Evolutionary conservation across 2,113 vertebrate genomes (phyloP), one percentile per base, ranked within the genome.

Genomic region (Leptobrachium leishanense): DNA sequence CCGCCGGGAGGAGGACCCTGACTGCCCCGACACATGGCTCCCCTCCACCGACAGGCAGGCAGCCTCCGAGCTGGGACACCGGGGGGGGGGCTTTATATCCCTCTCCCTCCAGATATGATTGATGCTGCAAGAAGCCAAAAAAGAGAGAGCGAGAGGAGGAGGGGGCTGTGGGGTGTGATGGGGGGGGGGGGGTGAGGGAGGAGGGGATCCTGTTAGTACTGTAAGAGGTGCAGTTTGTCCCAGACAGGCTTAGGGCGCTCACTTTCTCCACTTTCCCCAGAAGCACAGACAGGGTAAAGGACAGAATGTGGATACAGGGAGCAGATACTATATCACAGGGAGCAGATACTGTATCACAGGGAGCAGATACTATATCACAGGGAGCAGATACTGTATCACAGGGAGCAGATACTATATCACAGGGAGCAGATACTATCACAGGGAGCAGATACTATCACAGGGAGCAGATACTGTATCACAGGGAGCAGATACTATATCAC

Each of bases 1-100:
- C 93, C 84, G 90, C 93, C 91, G 93, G 94, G 94, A 94, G 95
- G 95, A 95, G 94, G 95, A 93, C 95, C 95, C 92, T 90, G 89
- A 91, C 93, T 89, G 83, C 88, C 90, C 89, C 91, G 92, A 92
- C 91, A 93, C 92, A 96, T 96, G 94, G 94, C 93, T 92, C 85
- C 62, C 91, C 92, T 88, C 91, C 84, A 89, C 86, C 90, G 88
- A 73, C 82, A 82, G 87, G n/a, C n/a, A n/a, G n/a, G 93, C 94
- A 85, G 90, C 94, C 88, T 82, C 84, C 84, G 88, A 91, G 90
- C 90, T 88, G 89, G 92, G 94, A 92, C 92, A 82, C 90, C 89
- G 87, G 88, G 89, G 83, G 55, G 77, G 3, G 13, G 39, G 5
- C 54, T 20, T 86, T 85, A n/a, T 81, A 73, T 70, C 74, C 78